Conservation (phyloP, 2,113 vertebrate genomes). For the Nettapus auritus region DNA sequence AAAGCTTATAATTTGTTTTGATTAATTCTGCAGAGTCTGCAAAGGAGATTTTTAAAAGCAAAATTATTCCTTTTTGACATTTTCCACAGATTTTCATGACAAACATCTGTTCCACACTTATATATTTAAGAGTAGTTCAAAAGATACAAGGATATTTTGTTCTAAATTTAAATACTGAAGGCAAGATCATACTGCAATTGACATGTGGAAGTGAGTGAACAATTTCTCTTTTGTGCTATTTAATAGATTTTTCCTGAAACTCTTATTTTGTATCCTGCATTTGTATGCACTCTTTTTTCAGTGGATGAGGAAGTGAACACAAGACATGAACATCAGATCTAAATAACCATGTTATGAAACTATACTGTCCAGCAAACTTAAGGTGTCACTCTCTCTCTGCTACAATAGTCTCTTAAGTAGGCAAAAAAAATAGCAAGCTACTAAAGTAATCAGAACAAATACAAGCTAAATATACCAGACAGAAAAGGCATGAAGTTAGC, state of each 20-base stretch:
- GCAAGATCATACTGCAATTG: background rate
- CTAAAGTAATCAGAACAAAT: constrained; percentile 19
- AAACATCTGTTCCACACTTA: background rate
- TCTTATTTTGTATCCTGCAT: background rate
- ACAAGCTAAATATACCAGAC: background rate
- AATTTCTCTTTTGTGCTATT: background rate
- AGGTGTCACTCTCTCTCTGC: constrained; percentile 22
- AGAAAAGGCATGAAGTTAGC: constrained; percentile 4
- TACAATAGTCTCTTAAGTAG: background rate
- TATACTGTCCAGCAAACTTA: constrained; percentile 51
- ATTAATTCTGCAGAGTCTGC: background rate
- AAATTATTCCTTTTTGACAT: background rate
- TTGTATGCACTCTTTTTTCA: background rate
- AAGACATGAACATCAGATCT: background rate
- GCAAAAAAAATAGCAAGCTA: background rate
- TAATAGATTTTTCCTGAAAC: background rate
- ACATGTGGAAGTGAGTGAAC: background rate
- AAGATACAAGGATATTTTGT: background rate
- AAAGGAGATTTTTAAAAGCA: background rate
- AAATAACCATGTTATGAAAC: constrained; percentile 1
- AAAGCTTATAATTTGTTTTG: background rate
- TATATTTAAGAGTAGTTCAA: background rate
- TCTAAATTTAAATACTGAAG: background rate
- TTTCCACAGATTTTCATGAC: background rate
- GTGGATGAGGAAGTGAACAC: background rate